These are phyloP conservation scores for Aromia moschata DNA, from an alignment of 2,888 invertebrate genomes.

Conservation along the genomic window DNA sequence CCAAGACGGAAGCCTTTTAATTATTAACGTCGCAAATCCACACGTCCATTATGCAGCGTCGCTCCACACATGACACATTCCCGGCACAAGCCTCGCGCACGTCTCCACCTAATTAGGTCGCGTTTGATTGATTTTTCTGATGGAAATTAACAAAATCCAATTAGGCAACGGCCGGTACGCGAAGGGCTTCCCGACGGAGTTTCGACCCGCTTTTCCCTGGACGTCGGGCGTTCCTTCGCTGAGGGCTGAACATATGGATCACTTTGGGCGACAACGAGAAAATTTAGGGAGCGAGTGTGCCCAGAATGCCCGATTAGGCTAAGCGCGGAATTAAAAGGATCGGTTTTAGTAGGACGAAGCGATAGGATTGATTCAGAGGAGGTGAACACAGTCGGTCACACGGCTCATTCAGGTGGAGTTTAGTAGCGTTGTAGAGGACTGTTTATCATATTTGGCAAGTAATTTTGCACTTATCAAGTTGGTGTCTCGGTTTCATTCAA, in stretches of 20 bases:
- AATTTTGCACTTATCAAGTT: too few relatives aligned
- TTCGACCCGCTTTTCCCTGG: too few relatives aligned
- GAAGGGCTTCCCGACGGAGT: slow-evolving; percentile 42
- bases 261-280: slow-evolving; percentile 47
- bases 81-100: slow-evolving; percentile 28
- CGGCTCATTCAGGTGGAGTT: too few relatives aligned
- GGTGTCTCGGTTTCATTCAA: too few relatives aligned
- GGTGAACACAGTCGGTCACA: slow-evolving; percentile 38
- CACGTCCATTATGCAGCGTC: slow-evolving; percentile 6
- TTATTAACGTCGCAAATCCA: slow-evolving; percentile 13
- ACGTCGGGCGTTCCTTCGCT: too few relatives aligned
- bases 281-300: slow-evolving; percentile 48
- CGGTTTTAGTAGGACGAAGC: slow-evolving; percentile 48
- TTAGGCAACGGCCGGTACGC: slow-evolving; percentile 39
- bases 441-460: too few relatives aligned
- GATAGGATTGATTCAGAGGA: slow-evolving; percentile 45
- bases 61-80: slow-evolving; percentile 22
- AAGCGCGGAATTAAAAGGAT: slow-evolving; percentile 50
- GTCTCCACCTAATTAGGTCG: slow-evolving; percentile 36
- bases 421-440: too few relatives aligned
- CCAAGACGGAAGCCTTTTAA: slow-evolving; percentile 21
- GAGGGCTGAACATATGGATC: too few relatives aligned
- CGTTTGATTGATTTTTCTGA: slow-evolving; percentile 39
- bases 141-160: slow-evolving; percentile 49
- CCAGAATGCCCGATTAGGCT: slow-evolving; percentile 49